Percentiles rank a stretch among this genome's conserved stretches.
phyloP scores from a whole-genome alignment of 2,797 vertebrate genomes.

The Eospalax fontanierii region DNA sequence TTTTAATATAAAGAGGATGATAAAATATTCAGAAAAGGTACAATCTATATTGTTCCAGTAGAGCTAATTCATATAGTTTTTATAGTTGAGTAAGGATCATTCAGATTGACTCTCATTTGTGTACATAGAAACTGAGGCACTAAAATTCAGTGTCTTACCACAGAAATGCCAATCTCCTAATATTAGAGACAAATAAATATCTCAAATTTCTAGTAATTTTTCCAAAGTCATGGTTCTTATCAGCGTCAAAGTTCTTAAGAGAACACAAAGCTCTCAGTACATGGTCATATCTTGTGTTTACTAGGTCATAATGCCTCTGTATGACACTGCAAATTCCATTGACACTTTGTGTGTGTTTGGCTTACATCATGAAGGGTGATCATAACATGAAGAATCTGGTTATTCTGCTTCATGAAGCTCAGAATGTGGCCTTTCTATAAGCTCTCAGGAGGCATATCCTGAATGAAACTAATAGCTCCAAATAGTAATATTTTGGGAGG shows the following conservation, averaged over 20 bases:
- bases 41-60: background rate
- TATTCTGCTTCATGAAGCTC: background rate
- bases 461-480: background rate
- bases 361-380: background rate
- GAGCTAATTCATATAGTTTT: background rate
- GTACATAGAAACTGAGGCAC: background rate
- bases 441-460: background rate
- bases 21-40: background rate
- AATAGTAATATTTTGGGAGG: background rate
- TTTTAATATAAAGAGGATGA: conserved; percentile 23
- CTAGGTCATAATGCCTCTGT: background rate
- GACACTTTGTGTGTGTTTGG: background rate
- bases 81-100: background rate
- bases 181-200: background rate
- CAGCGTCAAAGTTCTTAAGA: background rate
- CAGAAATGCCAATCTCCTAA: background rate
- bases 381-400: background rate
- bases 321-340: background rate
- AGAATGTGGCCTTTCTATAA: background rate
- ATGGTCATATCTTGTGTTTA: background rate
- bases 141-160: conserved; percentile 5
- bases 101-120: background rate
- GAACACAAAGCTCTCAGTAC: background rate
- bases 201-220: background rate
- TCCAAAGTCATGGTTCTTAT: background rate